These are phyloP conservation scores for Euschistus heros DNA, from an alignment of 1,140 invertebrate genomes.

Conservation along the genomic window DNA sequence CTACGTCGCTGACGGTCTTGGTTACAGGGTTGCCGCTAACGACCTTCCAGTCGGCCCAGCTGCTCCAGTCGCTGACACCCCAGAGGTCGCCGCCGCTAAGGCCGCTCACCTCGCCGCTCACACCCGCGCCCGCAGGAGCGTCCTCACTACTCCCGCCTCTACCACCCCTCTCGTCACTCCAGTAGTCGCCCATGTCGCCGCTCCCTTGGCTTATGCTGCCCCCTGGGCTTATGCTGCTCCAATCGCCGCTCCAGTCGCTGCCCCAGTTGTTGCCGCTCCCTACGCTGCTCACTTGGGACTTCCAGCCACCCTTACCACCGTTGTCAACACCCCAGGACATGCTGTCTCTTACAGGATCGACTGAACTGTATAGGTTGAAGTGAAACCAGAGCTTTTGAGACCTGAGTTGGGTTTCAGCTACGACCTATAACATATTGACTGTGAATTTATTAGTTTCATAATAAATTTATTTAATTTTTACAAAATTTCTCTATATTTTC, in stretches of 20 bases:
- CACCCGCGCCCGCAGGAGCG: slow-evolving; percentile 9
- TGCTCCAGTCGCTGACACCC: slow-evolving; percentile 29
- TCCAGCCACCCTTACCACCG: slow-evolving; percentile 36
- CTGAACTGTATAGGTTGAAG: slow-evolving; percentile 28
- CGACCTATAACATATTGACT: background rate
- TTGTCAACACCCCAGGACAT: slow-evolving; percentile 36
- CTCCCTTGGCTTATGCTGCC: slow-evolving; percentile 37
- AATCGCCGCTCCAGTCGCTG: slow-evolving; percentile 19
- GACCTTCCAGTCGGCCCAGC: slow-evolving; percentile 35
- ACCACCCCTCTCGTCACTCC: slow-evolving; percentile 39
- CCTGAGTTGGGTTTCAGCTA: slow-evolving; percentile 23
- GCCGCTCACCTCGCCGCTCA: slow-evolving; percentile 32
- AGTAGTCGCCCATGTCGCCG: slow-evolving; percentile 32
- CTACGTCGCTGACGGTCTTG: slow-evolving; percentile 39
- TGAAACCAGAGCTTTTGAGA: slow-evolving; percentile 26
- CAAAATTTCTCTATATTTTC: no score
- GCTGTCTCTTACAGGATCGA: slow-evolving; percentile 36
- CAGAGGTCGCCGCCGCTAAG: slow-evolving; percentile 28
- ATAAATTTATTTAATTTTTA: no score
- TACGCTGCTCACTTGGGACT: slow-evolving; percentile 33
- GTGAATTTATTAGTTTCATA: no score
- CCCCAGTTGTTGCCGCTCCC: background rate
- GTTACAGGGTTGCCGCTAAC: slow-evolving; percentile 44
- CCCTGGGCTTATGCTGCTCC: slow-evolving; percentile 29
- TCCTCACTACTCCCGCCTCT: slow-evolving; percentile 40